These are phyloP conservation scores for Orientallactaga bullata DNA, from an alignment of 2,113 vertebrate genomes.

Conservation along the genomic window DNA sequence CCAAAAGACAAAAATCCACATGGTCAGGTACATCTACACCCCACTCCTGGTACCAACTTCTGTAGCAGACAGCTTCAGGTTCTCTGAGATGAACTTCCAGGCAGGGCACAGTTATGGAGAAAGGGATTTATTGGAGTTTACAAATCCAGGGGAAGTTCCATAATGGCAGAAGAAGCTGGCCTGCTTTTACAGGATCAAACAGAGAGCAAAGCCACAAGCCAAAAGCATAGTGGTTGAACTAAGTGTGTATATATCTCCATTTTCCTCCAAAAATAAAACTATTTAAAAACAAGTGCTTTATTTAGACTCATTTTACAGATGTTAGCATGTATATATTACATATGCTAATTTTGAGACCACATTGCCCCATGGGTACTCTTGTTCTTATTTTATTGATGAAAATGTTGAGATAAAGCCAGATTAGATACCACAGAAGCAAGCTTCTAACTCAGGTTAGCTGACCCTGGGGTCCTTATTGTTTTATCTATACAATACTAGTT, in stretches of 20 bases:
- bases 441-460: neutral
- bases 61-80: no score
- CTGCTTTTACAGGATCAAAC: no score
- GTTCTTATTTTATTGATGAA: neutral
- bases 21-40: no score
- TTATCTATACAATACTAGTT: neutral
- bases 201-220: no score
- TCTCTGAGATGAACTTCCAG: no score
- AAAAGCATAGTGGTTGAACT: neutral
- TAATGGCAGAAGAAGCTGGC: no score
- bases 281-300: neutral
- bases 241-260: neutral
- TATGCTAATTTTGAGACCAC: neutral
- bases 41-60: no score
- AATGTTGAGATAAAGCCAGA: neutral
- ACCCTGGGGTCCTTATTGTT: neutral
- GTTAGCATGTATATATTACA: neutral
- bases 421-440: neutral
- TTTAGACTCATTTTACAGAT: neutral
- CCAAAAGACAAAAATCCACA: no score
- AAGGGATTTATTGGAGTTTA: no score
- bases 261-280: no score
- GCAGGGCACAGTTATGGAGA: no score
- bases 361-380: neutral
- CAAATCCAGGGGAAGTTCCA: no score